Evolutionary conservation across 2,888 invertebrate genomes (phyloP), one percentile per base, ranked within the genome.

Genomic region (Pollenia angustigena): DNA sequence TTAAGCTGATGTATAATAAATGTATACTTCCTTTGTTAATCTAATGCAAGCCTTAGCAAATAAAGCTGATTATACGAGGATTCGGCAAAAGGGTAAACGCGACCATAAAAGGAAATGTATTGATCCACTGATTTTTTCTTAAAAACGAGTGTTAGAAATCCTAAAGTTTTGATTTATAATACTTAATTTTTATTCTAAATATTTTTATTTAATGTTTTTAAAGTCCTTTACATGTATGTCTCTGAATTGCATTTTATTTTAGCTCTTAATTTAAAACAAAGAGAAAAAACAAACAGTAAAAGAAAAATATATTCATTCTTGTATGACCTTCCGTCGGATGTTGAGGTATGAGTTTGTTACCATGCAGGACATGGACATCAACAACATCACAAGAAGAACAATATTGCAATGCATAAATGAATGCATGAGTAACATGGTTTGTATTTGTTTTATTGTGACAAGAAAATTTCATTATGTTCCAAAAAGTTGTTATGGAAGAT

Each of bases 391-490:
- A 4, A 40, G 48, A 75, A 52, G 18, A 72, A 9, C 10, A 62
- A 42, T 74, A 50, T 32, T 62, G n/a, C 32, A 50, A 74, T 84
- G 76, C 85, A 74, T 78, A 72, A 81, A 81, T 81, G 42, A 81
- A 68, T 80, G 71, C 44, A 64, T 64, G 60, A 69, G 76, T 42
- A 76, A 69, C 76, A 76, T 76, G 69, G 72, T 78, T 74, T 78
- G 68, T 58, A 87, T 84, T 84, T 87, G 84, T 87, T 87, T 87
- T 87, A 87, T 87, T 87, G 87, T 87, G 84, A 87, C 87, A 87
- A 81, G 87, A 87, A 87, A 87, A 87, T 87, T 87, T 87, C 84
- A 87, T 87, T 87, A 87, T 87, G 76, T 81, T 87, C 52, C 66
- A 79, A 79, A 32, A 66, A 71, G 14, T 81, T 84, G 74, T 87